Evolutionary conservation across 2,797 vertebrate species (phyloP).

Genomic region (Dermochelys coriacea): DNA sequence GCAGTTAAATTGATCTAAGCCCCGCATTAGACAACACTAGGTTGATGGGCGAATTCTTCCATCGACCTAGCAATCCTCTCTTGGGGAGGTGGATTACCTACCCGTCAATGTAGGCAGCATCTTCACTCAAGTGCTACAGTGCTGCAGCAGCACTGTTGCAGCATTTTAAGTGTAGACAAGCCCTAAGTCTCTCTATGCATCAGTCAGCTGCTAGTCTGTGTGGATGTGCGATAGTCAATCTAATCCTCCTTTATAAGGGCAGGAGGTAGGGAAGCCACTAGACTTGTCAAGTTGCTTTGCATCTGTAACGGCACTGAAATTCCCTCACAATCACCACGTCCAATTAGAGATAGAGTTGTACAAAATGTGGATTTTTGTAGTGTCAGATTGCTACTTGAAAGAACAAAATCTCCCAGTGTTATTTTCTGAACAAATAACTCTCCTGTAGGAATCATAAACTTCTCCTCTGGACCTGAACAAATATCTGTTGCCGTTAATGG

Average conservation of each 20-base stretch:
- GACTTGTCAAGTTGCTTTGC: not conserved
- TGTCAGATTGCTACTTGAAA: slow-evolving; percentile 45
- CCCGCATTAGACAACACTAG: not conserved
- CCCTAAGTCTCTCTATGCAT: not conserved
- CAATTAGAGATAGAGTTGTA: not conserved
- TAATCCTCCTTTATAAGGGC: not conserved
- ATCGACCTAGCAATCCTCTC: not conserved
- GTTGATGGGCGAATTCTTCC: not conserved
- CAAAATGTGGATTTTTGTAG: slow-evolving; percentile 1
- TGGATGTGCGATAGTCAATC: not conserved
- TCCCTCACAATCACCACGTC: not conserved
- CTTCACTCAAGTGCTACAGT: not conserved
- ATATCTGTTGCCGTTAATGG: slow-evolving; percentile 68
- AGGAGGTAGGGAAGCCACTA: not conserved
- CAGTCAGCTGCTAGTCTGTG: not conserved
- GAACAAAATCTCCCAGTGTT: slow-evolving; percentile 55
- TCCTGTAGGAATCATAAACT: slow-evolving; percentile 70
- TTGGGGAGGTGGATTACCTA: not conserved
- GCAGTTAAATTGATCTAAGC: not conserved
- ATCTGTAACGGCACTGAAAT: not conserved
- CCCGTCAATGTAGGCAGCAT: not conserved
- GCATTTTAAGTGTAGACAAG: not conserved
- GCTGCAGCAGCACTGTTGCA: not conserved
- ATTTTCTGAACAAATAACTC: slow-evolving; percentile 71
- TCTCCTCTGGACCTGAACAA: slow-evolving; percentile 69